Base-by-base conservation (phyloP, 2,888 invertebrate genomes). In the Tethea ocularis region DNA sequence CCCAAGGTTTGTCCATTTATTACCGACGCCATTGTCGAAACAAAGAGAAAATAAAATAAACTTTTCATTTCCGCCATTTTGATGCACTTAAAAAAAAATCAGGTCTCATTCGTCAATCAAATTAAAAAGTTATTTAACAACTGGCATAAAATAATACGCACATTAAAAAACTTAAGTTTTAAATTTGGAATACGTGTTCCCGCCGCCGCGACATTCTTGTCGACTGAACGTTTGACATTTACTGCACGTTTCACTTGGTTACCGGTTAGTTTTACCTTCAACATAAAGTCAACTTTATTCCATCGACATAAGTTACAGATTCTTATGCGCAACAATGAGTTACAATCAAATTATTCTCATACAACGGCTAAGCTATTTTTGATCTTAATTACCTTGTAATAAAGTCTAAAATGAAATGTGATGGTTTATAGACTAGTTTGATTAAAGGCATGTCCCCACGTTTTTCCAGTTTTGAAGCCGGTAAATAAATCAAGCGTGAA, bases 1-100 rank as follows among this genome's bases (percentile, higher is more conserved):
- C 84, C 81, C 88, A 89, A 88, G 85, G 88, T 87, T 74, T 90
- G 89, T 58, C 86, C 89, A 63, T 85, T 82, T 69, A 86, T 71
- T 61, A 85, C 79, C 57, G 83, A 72, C 61, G 81, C 80, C 74
- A 84, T 74, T 26, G 78, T 68, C 63, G 78, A 69, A 64, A 82
- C 69, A 67, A 78, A 64, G 54, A 33, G 20, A 51, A 84, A 71
- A 72, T 78, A 69, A 66, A 82, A 78, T 56, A 87, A 74, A 79
- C 72, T 74, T 62, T 70, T 73, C 61, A 72, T 69, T 61, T 70
- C 73, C 69, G 69, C 75, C 86, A 87, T 87, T 81, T 78, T 83
- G 64, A 56, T 68, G 26, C 66, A 67, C 65, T 33, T 13, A 2
- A 13, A 57, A 58, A 58, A 33, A n/a, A 8, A 20, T 10, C 54